A percentile compares a stretch with the other conserved stretches of the same genome.
These are phyloP conservation scores for Pseudachorutes palmiensis DNA, from an alignment of 1,140 invertebrate species.

Conservation along the genomic window DNA sequence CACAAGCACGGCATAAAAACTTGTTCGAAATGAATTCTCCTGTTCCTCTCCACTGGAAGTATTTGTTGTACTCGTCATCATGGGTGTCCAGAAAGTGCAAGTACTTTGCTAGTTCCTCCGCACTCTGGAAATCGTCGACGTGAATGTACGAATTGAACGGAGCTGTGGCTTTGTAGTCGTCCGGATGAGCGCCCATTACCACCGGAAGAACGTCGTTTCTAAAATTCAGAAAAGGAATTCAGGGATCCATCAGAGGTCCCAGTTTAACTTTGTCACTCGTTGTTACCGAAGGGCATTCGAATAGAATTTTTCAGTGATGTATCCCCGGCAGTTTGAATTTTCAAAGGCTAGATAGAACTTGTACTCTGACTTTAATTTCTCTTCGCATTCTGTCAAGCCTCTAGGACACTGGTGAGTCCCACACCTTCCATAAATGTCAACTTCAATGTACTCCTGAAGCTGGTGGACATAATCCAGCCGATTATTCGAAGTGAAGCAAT, in stretches of 20 bases:
- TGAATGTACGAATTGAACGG: slow-evolving; percentile 59
- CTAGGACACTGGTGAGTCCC: slow-evolving; percentile 43
- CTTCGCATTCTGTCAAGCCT: too few relatives aligned
- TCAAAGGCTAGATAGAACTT: slow-evolving; percentile 97
- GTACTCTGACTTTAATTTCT: slow-evolving; percentile 66
- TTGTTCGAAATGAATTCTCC: background rate
- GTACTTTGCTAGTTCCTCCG: slow-evolving; percentile 40
- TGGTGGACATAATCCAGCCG: slow-evolving; percentile 51
- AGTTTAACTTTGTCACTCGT: too few relatives aligned
- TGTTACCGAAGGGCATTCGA: slow-evolving; percentile 85
- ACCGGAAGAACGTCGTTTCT: slow-evolving; percentile 52
- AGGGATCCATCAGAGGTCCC: too few relatives aligned
- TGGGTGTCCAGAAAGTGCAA: slow-evolving; percentile 40
- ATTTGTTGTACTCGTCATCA: slow-evolving; percentile 39
- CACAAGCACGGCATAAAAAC: background rate
- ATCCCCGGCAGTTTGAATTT: slow-evolving; percentile 91
- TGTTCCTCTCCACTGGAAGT: slow-evolving; percentile 40
- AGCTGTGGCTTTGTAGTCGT: slow-evolving; percentile 49
- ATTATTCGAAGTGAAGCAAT: slow-evolving; percentile 49
- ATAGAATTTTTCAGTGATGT: slow-evolving; percentile 94
- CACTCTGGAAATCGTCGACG: slow-evolving; percentile 47
- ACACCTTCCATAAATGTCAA: slow-evolving; percentile 66
- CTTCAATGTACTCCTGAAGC: slow-evolving; percentile 49
- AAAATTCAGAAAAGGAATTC: slow-evolving; percentile 28
- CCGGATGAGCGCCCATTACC: slow-evolving; percentile 52